Percentiles rank a stretch among this genome's conserved stretches.
These are phyloP conservation scores for Himalopsyche kuldschensis DNA, from an alignment of 2,888 invertebrate species.

Conservation along the genomic window DNA sequence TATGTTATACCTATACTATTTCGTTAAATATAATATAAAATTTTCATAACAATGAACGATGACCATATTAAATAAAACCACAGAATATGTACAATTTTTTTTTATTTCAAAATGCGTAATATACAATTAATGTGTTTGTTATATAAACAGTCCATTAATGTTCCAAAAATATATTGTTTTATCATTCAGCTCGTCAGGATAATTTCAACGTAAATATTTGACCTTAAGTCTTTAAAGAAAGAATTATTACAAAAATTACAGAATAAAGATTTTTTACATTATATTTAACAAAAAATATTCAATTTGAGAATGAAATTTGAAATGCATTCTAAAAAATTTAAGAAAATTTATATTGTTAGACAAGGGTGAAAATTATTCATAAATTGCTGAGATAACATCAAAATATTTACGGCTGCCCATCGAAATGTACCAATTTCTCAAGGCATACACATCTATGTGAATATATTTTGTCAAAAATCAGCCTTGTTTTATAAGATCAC, in stretches of 20 bases:
- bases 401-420: background rate
- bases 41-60: too few relatives aligned
- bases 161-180: background rate
- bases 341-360: too few relatives aligned
- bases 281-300: too few relatives aligned
- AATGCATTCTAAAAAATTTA: too few relatives aligned
- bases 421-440: background rate
- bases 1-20: too few relatives aligned
- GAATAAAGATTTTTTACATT: too few relatives aligned
- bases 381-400: background rate
- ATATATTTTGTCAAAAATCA: background rate
- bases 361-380: background rate
- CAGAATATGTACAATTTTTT: too few relatives aligned
- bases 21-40: too few relatives aligned
- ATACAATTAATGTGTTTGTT: constrained; percentile 16
- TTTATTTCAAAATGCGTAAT: constrained; percentile 17
- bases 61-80: too few relatives aligned
- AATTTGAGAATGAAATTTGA: too few relatives aligned
- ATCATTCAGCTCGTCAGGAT: background rate
- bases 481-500: background rate
- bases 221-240: background rate
- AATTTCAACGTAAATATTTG: background rate
- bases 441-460: background rate
- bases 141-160: background rate
- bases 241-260: background rate